Evolutionary conservation across 2,113 vertebrate genomes (phyloP).

Genomic region (Cynocephalus volans): DNA sequence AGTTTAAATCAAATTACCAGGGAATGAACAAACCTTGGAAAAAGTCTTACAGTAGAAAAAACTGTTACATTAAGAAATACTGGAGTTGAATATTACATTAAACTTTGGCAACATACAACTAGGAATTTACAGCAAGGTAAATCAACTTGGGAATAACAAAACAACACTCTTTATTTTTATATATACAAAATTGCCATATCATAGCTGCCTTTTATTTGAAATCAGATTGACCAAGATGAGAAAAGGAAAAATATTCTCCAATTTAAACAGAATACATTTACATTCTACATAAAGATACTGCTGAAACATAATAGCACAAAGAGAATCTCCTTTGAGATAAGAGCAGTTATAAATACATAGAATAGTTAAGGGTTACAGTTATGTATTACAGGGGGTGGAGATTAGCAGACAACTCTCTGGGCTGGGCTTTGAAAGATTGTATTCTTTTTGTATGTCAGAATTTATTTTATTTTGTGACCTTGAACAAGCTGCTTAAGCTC

Average conservation of each 20-base stretch:
- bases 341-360: not conserved
- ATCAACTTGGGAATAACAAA: not conserved
- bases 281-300: not conserved
- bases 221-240: not conserved
- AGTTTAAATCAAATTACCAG: not conserved
- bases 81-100: not conserved
- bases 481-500: slow-evolving; percentile 66
- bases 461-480: slow-evolving; percentile 77
- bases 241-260: not conserved
- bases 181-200: not conserved
- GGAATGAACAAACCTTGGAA: not conserved
- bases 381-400: not conserved
- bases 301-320: not conserved
- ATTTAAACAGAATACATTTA: not conserved
- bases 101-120: not conserved
- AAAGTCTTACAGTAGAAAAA: not conserved
- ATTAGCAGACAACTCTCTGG: not conserved
- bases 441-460: slow-evolving; percentile 52
- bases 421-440: not conserved
- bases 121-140: not conserved
- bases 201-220: not conserved
- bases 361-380: not conserved
- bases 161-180: not conserved
- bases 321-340: not conserved
- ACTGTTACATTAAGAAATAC: not conserved